phyloP scores from a whole-genome alignment of 2,113 vertebrate genomes.

The Tympanuchus pallidicinctus region DNA sequence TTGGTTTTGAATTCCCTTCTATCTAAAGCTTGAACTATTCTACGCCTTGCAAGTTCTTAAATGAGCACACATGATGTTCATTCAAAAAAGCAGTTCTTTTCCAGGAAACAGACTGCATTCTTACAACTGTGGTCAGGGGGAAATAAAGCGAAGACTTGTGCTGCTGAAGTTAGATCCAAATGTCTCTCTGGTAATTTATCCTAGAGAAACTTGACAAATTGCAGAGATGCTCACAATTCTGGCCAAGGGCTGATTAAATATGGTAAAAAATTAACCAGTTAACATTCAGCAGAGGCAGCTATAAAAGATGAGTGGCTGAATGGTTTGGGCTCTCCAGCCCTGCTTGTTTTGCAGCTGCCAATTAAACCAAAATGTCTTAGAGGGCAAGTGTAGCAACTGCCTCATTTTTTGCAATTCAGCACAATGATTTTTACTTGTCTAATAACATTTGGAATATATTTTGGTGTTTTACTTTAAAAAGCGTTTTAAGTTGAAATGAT shows the following conservation, averaged over 20 bases:
- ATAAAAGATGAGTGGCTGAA: accelerated
- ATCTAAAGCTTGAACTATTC: no score
- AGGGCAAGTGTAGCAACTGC: background rate
- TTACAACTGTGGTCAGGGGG: background rate
- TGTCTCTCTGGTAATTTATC: background rate
- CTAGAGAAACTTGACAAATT: background rate
- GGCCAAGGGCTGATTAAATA: background rate
- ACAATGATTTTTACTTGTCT: background rate
- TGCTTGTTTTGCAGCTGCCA: background rate
- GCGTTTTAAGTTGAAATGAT: background rate
- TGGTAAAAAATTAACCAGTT: background rate
- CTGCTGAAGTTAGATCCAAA: background rate
- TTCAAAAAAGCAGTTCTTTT: background rate
- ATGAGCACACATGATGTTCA: background rate
- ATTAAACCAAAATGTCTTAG: background rate
- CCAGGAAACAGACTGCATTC: background rate
- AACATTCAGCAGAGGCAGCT: background rate
- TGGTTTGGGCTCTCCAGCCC: background rate
- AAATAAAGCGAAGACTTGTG: background rate
- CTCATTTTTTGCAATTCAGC: background rate
- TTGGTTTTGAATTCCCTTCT: no score
- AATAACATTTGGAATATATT: background rate
- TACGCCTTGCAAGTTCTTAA: background rate
- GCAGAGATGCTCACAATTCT: background rate
- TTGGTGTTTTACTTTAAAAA: background rate